These are phyloP conservation scores for Trypoxylon attenuatum DNA, from an alignment of 2,888 invertebrate species.

Conservation along the genomic window DNA sequence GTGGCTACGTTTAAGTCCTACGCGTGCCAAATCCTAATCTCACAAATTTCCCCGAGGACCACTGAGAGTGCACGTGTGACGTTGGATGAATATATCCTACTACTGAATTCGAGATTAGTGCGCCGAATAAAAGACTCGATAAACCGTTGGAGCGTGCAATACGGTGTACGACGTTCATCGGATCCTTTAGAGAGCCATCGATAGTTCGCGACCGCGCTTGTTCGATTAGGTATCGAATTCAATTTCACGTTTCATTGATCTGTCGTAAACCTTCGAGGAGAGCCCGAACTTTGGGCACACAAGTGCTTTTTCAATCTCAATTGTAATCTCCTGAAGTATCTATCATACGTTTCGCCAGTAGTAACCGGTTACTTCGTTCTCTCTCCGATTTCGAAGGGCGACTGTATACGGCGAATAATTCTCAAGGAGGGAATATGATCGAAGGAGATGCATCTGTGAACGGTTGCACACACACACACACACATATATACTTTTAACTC, in stretches of 20 bases:
- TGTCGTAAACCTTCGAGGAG: not conserved
- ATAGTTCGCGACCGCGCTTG: not conserved
- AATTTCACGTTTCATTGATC: not conserved
- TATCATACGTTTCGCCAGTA: too few relatives aligned
- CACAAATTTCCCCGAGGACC: constrained; percentile 53
- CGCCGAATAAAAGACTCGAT: not conserved
- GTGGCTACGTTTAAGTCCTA: constrained; percentile 21
- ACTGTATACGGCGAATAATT: constrained; percentile 65
- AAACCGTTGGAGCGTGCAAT: not conserved
- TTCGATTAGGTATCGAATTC: not conserved
- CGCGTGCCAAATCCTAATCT: constrained; percentile 59
- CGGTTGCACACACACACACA: too few relatives aligned
- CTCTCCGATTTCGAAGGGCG: too few relatives aligned
- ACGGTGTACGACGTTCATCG: too few relatives aligned
- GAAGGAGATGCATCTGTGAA: constrained; percentile 63
- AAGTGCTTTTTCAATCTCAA: not conserved
- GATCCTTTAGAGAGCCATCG: not conserved
- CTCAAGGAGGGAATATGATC: constrained; percentile 64
- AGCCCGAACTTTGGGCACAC: not conserved
- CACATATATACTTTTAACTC: constrained; percentile 34
- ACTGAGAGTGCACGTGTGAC: constrained; percentile 45
- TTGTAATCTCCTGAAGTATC: too few relatives aligned
- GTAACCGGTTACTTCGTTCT: too few relatives aligned
- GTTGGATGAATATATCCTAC: constrained; percentile 19
- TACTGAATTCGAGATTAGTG: constrained; percentile 25